phyloP scores from a whole-genome alignment of 2,888 invertebrate species.

The Eristalinus aeneus region DNA sequence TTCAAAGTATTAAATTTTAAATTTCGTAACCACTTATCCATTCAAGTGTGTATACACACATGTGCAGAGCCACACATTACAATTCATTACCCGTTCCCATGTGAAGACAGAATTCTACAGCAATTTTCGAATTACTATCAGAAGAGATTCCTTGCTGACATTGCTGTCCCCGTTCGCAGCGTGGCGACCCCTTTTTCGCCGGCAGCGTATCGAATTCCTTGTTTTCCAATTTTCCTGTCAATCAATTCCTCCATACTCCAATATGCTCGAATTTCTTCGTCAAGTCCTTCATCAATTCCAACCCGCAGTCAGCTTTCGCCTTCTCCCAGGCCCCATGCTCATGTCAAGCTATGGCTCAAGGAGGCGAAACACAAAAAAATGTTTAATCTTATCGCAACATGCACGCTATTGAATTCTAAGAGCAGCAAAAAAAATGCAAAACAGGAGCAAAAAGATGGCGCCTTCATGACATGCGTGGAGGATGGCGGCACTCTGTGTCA shows the following conservation, averaged over 20 bases:
- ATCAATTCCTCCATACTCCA: constrained; percentile 54
- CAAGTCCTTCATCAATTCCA: constrained; percentile 51
- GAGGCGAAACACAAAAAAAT: constrained; percentile 21
- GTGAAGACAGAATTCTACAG: constrained; percentile 1
- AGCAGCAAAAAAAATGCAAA: constrained; percentile 35
- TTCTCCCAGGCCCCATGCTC: not conserved
- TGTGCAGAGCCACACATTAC: not conserved
- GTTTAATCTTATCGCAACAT: constrained; percentile 67
- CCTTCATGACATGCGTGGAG: constrained; percentile 30
- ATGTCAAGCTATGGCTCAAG: not conserved
- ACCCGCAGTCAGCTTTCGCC: constrained; percentile 18
- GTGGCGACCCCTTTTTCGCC: constrained; percentile 38
- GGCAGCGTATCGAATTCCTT: constrained; percentile 55
- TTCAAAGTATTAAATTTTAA: too few relatives aligned
- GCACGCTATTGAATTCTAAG: constrained; percentile 67
- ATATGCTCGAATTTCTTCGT: constrained; percentile 25
- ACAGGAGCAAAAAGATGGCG: constrained; percentile 43
- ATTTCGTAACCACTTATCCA: too few relatives aligned
- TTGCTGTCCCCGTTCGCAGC: constrained; percentile 15
- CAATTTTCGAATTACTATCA: constrained; percentile 61
- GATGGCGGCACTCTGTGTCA: constrained; percentile 25
- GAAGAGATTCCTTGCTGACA: constrained; percentile 59
- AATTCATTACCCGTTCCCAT: not conserved
- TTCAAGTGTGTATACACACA: not conserved
- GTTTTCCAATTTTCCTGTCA: constrained; percentile 70